These are phyloP conservation scores for Cantharis rustica DNA, from an alignment of 2,888 invertebrate species.

Conservation along the genomic window DNA sequence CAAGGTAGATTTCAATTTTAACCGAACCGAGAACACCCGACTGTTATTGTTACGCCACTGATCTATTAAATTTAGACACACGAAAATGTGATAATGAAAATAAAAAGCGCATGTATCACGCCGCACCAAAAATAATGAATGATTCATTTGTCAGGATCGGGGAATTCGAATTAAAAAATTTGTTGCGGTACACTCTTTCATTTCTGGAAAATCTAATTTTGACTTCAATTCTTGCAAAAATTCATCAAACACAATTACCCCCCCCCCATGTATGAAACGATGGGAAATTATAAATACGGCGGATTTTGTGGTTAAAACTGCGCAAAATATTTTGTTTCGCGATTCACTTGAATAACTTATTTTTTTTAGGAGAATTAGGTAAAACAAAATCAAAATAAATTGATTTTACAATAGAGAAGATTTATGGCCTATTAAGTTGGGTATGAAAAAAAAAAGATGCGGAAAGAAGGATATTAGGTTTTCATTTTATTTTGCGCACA, in stretches of 20 bases:
- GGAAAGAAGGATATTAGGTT: background rate
- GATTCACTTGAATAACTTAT: background rate
- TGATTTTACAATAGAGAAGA: background rate
- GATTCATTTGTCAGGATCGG: background rate
- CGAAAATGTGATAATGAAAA: background rate
- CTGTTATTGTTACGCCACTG: background rate
- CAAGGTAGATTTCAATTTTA: background rate
- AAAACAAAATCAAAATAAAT: background rate
- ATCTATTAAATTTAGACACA: background rate
- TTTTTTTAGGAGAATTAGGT: background rate
- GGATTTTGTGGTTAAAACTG: too few species aligned
- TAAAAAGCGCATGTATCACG: background rate
- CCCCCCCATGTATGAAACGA: too few species aligned
- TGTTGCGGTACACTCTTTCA: background rate
- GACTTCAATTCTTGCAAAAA: background rate
- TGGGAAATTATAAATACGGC: background rate
- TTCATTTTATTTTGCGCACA: conserved; percentile 9
- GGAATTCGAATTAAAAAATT: background rate
- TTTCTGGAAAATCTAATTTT: background rate
- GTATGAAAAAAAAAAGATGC: background rate
- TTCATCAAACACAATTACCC: too few species aligned
- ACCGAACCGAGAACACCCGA: background rate
- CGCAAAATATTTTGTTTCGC: too few species aligned
- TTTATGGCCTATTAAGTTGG: background rate
- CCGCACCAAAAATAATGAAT: background rate